These are phyloP conservation scores for Blastomussa wellsi DNA, from an alignment of 92 coral and sea anemone species.

Conservation along the genomic window DNA sequence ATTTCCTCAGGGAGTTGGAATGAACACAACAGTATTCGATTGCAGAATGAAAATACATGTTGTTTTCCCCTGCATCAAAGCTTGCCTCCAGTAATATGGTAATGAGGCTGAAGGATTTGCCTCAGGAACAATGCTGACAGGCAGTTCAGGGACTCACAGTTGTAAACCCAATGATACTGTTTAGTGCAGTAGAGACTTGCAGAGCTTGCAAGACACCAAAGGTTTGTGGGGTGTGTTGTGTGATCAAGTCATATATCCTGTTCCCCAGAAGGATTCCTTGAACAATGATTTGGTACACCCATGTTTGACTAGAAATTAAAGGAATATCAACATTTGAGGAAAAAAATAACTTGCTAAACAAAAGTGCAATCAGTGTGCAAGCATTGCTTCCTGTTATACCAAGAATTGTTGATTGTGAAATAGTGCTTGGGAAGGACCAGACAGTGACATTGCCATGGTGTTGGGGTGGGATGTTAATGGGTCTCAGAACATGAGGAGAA, in stretches of 20 bases:
- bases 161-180: constrained; percentile 20
- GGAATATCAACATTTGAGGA: constrained; percentile 5
- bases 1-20: constrained; percentile 36
- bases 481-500: constrained; percentile 15
- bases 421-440: constrained; percentile 23
- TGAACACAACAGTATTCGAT: constrained; percentile 38
- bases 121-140: constrained; percentile 42
- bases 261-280: constrained; percentile 23
- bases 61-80: constrained; percentile 15
- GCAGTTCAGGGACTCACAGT: constrained; percentile 32
- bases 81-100: constrained; percentile 35
- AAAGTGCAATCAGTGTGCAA: constrained; percentile 40
- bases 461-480: constrained; percentile 5
- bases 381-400: constrained; percentile 47
- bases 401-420: constrained; percentile 49
- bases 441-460: constrained; percentile 18
- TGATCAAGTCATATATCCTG: constrained; percentile 16
- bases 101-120: constrained; percentile 33
- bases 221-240: constrained; percentile 8
- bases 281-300: constrained; percentile 22
- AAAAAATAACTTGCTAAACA: constrained; percentile 20
- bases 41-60: constrained; percentile 28
- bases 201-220: constrained; percentile 28
- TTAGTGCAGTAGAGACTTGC: constrained; percentile 2
- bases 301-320: background rate